These are phyloP conservation scores for Spisula solida DNA, from an alignment of 2,888 invertebrate genomes.

Conservation along the genomic window DNA sequence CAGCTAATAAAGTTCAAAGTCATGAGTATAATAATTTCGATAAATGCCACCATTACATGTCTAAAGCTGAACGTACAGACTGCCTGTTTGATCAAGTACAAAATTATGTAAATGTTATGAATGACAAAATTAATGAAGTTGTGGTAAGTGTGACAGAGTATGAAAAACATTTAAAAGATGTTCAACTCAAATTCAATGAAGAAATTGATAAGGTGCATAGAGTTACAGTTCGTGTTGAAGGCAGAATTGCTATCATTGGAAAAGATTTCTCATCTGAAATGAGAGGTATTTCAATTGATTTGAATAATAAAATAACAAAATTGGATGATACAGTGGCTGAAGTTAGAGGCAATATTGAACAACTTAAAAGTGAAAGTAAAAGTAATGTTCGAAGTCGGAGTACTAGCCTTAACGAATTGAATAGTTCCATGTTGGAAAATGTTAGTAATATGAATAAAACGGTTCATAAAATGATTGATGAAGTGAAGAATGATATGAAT, in stretches of 20 bases:
- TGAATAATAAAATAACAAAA: background rate
- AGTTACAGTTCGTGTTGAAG: background rate
- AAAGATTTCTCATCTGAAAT: background rate
- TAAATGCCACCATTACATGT: background rate
- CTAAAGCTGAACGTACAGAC: background rate
- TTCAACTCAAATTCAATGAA: background rate
- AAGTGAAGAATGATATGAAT: background rate
- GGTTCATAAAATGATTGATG: background rate
- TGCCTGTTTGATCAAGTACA: background rate
- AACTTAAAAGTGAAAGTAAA: background rate
- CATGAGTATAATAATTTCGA: background rate
- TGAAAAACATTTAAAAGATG: background rate
- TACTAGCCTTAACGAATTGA: background rate
- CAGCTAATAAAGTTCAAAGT: background rate
- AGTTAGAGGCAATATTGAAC: background rate
- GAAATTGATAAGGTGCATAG: background rate
- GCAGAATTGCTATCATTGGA: background rate
- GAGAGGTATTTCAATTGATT: background rate
- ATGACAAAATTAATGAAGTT: background rate
- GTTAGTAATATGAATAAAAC: background rate
- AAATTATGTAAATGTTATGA: background rate
- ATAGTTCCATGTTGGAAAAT: background rate
- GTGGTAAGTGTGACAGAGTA: background rate
- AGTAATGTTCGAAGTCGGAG: background rate
- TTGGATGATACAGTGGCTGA: background rate